phyloP scores from a whole-genome alignment of 2,113 vertebrate species.

The Sprattus sprattus region DNA sequence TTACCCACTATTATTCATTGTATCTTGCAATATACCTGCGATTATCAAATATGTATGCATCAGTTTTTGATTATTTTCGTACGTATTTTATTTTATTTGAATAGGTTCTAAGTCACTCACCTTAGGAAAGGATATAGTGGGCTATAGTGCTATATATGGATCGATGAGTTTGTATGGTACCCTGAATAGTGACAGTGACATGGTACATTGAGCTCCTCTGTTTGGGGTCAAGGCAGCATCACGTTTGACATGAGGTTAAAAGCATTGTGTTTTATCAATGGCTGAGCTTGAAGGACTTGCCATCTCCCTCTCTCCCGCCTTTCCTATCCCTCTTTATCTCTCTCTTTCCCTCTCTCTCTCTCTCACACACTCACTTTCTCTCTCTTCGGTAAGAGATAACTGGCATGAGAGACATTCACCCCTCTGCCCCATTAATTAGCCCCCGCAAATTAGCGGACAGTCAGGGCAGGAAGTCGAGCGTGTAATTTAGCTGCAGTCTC shows the following conservation, averaged over 20 bases:
- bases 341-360: neutral
- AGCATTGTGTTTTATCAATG: neutral
- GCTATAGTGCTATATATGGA: neutral
- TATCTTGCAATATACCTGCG: neutral
- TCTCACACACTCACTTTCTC: neutral
- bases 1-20: neutral
- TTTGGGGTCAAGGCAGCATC: neutral
- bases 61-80: neutral
- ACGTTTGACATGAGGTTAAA: neutral
- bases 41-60: too few relatives aligned
- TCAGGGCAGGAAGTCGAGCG: constrained; percentile 20
- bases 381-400: neutral
- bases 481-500: constrained; percentile 22
- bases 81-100: neutral
- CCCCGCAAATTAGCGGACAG: constrained; percentile 32
- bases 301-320: neutral
- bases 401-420: constrained; percentile 18
- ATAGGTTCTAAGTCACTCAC: neutral
- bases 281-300: neutral
- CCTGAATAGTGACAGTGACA: neutral
- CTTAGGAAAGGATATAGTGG: neutral
- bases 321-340: constrained; percentile 11
- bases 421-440: constrained; percentile 48
- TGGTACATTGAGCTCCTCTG: neutral
- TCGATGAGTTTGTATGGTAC: neutral